These are phyloP conservation scores for Notothenia coriiceps DNA, from an alignment of 2,113 vertebrate species.

Conservation along the genomic window DNA sequence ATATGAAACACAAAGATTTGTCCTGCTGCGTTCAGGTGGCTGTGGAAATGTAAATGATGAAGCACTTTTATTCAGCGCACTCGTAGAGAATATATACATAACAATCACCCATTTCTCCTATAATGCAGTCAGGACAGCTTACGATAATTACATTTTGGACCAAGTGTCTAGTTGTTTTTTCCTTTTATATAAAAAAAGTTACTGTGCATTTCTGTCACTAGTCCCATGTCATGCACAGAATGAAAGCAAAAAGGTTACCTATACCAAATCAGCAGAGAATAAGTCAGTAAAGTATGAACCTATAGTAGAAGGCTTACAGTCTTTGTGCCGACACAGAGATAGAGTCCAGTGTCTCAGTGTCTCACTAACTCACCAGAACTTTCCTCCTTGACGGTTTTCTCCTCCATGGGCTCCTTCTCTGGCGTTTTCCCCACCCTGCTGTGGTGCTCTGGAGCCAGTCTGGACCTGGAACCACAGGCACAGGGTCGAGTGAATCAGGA, in stretches of 20 bases:
- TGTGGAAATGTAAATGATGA: not conserved
- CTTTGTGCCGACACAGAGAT: constrained; percentile 2
- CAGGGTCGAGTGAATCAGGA: not conserved
- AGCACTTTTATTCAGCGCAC: not conserved
- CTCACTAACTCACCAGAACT: constrained; percentile 80
- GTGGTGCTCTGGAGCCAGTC: constrained; percentile 89
- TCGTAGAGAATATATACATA: not conserved
- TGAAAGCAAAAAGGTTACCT: not conserved
- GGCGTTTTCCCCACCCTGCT: constrained; percentile 71
- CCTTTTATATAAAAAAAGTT: not conserved
- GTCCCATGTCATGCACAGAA: not conserved
- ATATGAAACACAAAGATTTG: not conserved
- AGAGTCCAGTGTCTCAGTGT: not conserved
- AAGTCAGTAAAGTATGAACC: not conserved
- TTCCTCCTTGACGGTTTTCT: constrained; percentile 83
- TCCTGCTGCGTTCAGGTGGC: not conserved
- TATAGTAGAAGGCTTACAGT: not conserved
- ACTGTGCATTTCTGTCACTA: not conserved
- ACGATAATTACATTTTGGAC: not conserved
- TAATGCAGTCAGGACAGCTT: too few species aligned
- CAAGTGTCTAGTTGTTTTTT: not conserved
- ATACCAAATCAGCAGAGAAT: not conserved
- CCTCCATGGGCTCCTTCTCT: constrained; percentile 76
- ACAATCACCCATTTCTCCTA: not conserved
- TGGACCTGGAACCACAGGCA: constrained; percentile 84